Conservation (phyloP, 2,113 vertebrate species). For the Megatriorchis doriae region DNA sequence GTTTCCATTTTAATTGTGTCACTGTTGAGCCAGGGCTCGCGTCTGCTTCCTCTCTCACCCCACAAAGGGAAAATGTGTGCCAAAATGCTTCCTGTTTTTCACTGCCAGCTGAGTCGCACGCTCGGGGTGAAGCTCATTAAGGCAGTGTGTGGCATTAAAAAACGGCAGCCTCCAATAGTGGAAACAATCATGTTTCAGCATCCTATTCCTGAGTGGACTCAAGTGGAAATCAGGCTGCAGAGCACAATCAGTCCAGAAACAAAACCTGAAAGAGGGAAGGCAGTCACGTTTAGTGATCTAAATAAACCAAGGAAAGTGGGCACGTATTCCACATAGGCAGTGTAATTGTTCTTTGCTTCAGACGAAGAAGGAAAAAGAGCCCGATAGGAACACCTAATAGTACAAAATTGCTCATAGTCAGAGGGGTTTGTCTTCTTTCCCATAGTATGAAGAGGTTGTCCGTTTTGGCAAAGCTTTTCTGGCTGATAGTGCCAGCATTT, state of each 20-base stretch:
- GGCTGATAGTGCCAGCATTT: neutral
- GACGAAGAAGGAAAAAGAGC: neutral
- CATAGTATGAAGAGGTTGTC: neutral
- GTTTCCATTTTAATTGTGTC: conserved; percentile 53
- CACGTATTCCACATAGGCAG: neutral
- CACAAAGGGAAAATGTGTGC: conserved; percentile 49
- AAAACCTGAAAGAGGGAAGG: conserved; percentile 12
- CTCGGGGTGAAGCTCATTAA: conserved; percentile 9
- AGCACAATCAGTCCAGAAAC: conserved; percentile 11
- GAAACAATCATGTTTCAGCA: neutral
- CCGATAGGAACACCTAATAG: neutral
- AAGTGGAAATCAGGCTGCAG: conserved; percentile 1
- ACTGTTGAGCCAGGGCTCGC: neutral
- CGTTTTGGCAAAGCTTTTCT: neutral
- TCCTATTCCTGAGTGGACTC: neutral
- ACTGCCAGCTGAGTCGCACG: conserved; percentile 8
- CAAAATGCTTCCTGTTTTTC: conserved; percentile 58
- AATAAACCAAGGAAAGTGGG: neutral
- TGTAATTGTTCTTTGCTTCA: neutral
- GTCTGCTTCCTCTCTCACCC: conserved; percentile 52
- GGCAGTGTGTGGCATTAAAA: conserved; percentile 1
- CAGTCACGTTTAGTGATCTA: neutral
- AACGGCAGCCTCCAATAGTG: neutral
- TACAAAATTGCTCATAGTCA: neutral
- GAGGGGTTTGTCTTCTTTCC: neutral